Evolutionary conservation across 2,797 vertebrate species (phyloP).

Genomic region (Lacerta agilis): DNA sequence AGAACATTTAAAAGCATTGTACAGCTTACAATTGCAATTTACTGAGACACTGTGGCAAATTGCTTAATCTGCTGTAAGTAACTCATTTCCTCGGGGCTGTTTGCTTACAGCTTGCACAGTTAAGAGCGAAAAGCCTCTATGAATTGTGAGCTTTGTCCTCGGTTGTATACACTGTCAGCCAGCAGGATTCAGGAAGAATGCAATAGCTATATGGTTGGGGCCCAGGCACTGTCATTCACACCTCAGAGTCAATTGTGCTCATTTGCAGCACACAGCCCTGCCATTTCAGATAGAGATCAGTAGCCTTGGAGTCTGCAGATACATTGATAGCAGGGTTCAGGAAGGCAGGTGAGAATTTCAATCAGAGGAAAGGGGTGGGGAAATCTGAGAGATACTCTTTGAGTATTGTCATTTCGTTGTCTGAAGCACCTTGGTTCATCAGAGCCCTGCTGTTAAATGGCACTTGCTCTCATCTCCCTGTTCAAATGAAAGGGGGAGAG

Average conservation of each 20-base stretch:
- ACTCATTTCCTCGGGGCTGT: background rate
- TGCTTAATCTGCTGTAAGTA: background rate
- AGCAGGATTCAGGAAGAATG: background rate
- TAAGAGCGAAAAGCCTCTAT: fast-evolving
- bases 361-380: background rate
- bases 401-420: fast-evolving
- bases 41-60: conserved; percentile 19
- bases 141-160: background rate
- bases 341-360: background rate
- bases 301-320: background rate
- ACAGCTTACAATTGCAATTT: background rate
- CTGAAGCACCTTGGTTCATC: background rate
- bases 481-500: fast-evolving
- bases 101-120: background rate
- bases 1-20: background rate
- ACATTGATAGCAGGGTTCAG: background rate
- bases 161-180: background rate
- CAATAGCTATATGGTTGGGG: background rate
- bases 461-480: fast-evolving
- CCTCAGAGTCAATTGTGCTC: background rate
- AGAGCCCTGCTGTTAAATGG: background rate
- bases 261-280: conserved; percentile 14
- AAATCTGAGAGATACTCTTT: background rate
- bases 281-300: conserved; percentile 32
- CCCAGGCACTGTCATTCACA: conserved; percentile 1